phyloP scores from a whole-genome alignment of 2,888 invertebrate genomes.

The Epistrophe eligans region DNA sequence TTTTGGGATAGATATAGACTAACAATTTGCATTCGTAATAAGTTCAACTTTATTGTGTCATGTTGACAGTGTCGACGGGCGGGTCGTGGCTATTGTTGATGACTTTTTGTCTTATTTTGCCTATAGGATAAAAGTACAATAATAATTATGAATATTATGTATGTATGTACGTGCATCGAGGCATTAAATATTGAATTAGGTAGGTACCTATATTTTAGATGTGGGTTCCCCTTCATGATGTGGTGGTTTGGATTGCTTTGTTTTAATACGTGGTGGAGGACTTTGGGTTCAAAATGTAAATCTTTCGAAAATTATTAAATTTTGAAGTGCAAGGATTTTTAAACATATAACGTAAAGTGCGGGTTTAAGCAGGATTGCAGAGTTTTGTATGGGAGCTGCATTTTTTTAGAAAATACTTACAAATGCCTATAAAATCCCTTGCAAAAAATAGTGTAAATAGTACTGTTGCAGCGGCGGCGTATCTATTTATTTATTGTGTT shows the following conservation, averaged over 20 bases:
- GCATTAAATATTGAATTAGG: conserved; percentile 32
- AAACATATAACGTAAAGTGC: too few relatives aligned
- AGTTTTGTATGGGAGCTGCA: too few relatives aligned
- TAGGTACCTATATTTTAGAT: not conserved
- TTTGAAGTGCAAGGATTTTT: too few relatives aligned
- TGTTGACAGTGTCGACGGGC: not conserved
- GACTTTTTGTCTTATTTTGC: conserved; percentile 47
- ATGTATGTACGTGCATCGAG: conserved; percentile 10
- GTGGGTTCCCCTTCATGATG: not conserved
- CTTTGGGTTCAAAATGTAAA: rapidly evolving
- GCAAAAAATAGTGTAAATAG: too few relatives aligned
- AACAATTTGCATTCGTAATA: conserved; percentile 68
- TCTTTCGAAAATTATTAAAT: not conserved
- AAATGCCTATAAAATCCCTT: too few relatives aligned
- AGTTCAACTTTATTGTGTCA: conserved; percentile 38
- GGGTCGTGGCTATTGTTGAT: too few relatives aligned
- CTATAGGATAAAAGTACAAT: conserved; percentile 39
- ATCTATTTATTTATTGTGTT: too few relatives aligned
- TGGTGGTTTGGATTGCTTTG: not conserved
- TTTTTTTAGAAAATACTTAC: too few relatives aligned
- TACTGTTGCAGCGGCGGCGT: too few relatives aligned
- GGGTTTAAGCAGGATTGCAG: too few relatives aligned
- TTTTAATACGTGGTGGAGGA: not conserved
- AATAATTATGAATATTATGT: conserved; percentile 44
- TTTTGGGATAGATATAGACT: not conserved